Evolutionary conservation across 1,140 invertebrate genomes (phyloP), one percentile per base, ranked within the genome.

Genomic region (Copidosoma floridanum): DNA sequence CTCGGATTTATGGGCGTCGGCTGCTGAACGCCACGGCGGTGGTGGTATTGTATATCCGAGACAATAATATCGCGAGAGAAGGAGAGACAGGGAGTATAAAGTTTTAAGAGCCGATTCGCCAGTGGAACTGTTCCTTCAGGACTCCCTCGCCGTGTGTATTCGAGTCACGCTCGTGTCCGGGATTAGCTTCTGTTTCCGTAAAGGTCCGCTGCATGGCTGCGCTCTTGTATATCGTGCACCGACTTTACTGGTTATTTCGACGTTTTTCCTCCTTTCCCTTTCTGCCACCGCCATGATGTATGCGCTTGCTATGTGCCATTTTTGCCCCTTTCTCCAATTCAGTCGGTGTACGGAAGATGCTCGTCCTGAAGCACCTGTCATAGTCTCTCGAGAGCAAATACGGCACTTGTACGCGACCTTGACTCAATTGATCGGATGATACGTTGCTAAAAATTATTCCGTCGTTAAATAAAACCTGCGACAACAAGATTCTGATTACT

Each of bases 121-220:
- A 52, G 24, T 35, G 29, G 32, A 1, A 57, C 29, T 35, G 26
- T 21, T 24, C 29, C 1, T 16, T 37, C 26, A 12, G n/a, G n/a
- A n/a, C 37, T 61, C 41, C 57, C 52, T 48, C 62, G 20, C 23
- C 43, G 23, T n/a, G n/a, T n/a, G n/a, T n/a, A 63, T 61, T 75
- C 73, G 35, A 64, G 68, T 75, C 74, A 76, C 73, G 74, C 72
- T 67, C 68, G 65, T 70, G 51, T 61, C 63, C 48, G 64, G 73
- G 74, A 75, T 75, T 74, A 75, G 72, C 66, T 75, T 74, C 69
- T 69, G 70, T 70, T 74, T 69, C 66, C 60, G 64, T 56, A 66
- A 71, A 70, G 72, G 69, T 65, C 65, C 61, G 63, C 68, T 62
- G 35, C 50, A n/a, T n/a, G n/a, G n/a, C n/a, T n/a, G n/a, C n/a